Evolutionary conservation across 2,113 vertebrate genomes (phyloP).

Genomic region (Cichladusa arquata): DNA sequence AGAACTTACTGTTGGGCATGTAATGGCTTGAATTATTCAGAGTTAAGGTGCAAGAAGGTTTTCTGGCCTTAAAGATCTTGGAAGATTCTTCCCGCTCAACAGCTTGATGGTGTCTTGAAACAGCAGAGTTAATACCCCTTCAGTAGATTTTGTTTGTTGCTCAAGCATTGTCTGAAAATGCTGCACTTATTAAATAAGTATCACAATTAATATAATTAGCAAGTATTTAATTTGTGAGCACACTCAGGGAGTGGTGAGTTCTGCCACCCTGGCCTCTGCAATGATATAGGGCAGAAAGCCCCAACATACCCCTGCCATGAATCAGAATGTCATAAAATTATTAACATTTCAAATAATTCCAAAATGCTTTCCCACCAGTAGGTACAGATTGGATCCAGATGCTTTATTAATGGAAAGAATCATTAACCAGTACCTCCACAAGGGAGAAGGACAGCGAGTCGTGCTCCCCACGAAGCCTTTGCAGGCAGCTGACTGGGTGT

Average conservation of each 20-base stretch:
- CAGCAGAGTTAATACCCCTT: neutral
- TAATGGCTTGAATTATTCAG: neutral
- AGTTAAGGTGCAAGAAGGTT: neutral
- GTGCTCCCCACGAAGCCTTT: neutral
- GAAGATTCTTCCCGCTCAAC: neutral
- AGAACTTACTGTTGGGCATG: neutral
- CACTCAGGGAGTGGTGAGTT: neutral
- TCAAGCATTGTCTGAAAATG: neutral
- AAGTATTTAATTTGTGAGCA: neutral
- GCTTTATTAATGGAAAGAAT: constrained; percentile 40
- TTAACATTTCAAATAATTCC: constrained; percentile 56
- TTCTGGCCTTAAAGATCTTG: neutral
- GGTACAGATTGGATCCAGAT: constrained; percentile 71
- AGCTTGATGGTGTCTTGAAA: neutral
- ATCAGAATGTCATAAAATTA: constrained; percentile 62
- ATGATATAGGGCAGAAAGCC: constrained; percentile 13
- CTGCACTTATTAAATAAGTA: neutral
- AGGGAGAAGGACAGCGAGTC: neutral
- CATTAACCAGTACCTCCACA: constrained; percentile 17
- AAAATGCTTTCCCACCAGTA: constrained; percentile 56
- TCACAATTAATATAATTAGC: neutral
- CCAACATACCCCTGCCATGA: constrained; percentile 25
- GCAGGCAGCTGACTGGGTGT: neutral
- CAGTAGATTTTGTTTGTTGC: neutral
- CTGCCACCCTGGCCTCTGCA: neutral